Percentiles rank a stretch among this genome's conserved stretches.
phyloP scores from a whole-genome alignment of 2,797 vertebrate species.

The Channa striata region DNA sequence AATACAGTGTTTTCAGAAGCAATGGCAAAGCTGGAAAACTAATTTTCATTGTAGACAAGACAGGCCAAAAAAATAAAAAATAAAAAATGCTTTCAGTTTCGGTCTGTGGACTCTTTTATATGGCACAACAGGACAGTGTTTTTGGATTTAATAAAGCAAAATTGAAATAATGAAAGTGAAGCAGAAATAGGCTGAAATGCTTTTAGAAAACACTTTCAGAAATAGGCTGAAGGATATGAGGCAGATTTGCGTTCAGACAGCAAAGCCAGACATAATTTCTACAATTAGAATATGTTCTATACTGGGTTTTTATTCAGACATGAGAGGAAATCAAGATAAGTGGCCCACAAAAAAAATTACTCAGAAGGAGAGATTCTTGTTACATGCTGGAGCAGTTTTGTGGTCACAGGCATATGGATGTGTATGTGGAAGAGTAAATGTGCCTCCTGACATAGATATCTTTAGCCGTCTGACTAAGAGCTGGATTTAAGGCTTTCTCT shows the following conservation, averaged over 20 bases:
- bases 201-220: conserved; percentile 32
- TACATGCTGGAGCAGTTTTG: conserved; percentile 51
- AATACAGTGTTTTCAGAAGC: conserved; percentile 35
- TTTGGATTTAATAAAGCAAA: conserved; percentile 52
- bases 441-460: conserved; percentile 61
- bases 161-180: conserved; percentile 68
- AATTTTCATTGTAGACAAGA: conserved; percentile 37
- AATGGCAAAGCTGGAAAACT: conserved; percentile 31
- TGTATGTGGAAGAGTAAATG: conserved; percentile 45
- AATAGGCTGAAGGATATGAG: conserved; percentile 54
- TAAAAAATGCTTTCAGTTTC: not conserved
- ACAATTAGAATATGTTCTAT: conserved; percentile 53
- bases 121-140: conserved; percentile 37
- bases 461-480: conserved; percentile 64
- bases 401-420: conserved; percentile 55
- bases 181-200: conserved; percentile 27
- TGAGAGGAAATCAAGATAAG: conserved; percentile 72
- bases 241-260: conserved; percentile 21
- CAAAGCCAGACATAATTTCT: conserved; percentile 63
- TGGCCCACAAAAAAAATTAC: conserved; percentile 64
- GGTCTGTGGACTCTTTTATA: conserved; percentile 7
- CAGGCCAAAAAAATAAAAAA: not conserved
- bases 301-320: conserved; percentile 54
- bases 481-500: conserved; percentile 54
- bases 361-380: conserved; percentile 46